Base-by-base conservation (phyloP, 2,113 vertebrate species). In the Neolamprologus ventralis region DNA sequence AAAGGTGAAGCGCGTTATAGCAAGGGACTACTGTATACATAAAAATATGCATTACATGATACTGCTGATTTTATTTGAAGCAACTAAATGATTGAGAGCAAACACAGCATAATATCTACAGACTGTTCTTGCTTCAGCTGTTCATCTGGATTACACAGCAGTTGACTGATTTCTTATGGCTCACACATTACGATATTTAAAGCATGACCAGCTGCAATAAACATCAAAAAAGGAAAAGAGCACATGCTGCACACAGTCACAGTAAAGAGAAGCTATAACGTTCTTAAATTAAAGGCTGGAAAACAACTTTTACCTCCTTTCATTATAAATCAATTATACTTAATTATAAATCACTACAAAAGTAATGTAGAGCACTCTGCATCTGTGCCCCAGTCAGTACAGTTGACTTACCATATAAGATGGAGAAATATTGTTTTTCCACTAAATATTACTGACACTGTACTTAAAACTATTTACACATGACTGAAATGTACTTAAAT, bases 401-500 rank as follows among this genome's bases (percentile, higher is more conserved):
- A 55, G 21, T 23, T 0, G 6, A 55, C 53, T 13, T 55, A 55
- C 21, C 4, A 55, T 55, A 23, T 55, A 23, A 23, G n/a, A 54
- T 54, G 10, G 53, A 54, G n/a, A 54, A 55, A 55, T 55, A 55
- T 21, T 21, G 1, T 55, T 55, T 55, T 55, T 23, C 11, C 53
- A 55, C 53, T 23, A 55, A 55, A 55, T 55, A 23, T 55, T 55
- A 55, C 21, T 23, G 53, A 55, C 53, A 55, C 53, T 55, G 1
- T 55, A 55, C 53, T 55, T 55, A 7, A 13, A 55, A 55, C 6
- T 55, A 55, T 55, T 55, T 55, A 23, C 21, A 23, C 53, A 55
- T 13, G 53, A 55, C 21, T 55, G 53, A 55, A 55, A 55, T 55
- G 2, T 23, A 55, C 53, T 55, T 55, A 0, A 55, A 55, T 0